Evolutionary conservation across 2,797 vertebrate genomes (phyloP).

Genomic region (Thunnus albacares): DNA sequence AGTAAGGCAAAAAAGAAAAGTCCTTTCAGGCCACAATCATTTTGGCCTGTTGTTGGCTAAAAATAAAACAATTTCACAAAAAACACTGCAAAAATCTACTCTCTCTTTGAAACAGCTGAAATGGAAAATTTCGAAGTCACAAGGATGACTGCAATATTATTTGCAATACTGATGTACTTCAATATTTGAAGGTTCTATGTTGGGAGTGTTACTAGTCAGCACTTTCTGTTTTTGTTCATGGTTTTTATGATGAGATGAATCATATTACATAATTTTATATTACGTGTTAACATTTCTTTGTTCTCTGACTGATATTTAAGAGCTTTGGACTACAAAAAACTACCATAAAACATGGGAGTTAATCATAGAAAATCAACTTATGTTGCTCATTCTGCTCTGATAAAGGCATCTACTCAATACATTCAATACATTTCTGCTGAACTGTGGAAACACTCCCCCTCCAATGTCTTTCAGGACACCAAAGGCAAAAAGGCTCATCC

Average conservation of each 20-base stretch:
- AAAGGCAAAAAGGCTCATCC: not conserved
- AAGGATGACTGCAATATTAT: slow-evolving; percentile 21
- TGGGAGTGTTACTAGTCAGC: not conserved
- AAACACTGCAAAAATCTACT: slow-evolving; percentile 18
- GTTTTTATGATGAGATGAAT: not conserved
- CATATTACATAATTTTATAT: not conserved
- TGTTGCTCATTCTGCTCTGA: not conserved
- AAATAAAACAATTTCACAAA: not conserved
- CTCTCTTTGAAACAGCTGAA: slow-evolving; percentile 9
- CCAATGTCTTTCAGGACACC: not conserved
- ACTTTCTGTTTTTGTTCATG: not conserved
- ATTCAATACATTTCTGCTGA: not conserved
- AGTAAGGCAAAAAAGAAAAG: slow-evolving; percentile 44
- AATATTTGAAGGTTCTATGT: slow-evolving; percentile 7
- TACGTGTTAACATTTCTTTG: not conserved
- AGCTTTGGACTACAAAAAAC: not conserved
- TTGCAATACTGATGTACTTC: not conserved
- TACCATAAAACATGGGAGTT: not conserved
- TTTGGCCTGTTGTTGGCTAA: not conserved
- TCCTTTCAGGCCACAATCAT: slow-evolving; percentile 12
- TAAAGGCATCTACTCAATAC: not conserved
- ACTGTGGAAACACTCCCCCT: not conserved
- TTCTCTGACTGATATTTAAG: not conserved
- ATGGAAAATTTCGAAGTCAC: slow-evolving; percentile 4
- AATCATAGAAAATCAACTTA: not conserved